A percentile compares a stretch with the other conserved stretches of the same genome.
These are phyloP conservation scores for Phodopus roborovskii DNA, from an alignment of 2,113 vertebrate species.

Conservation along the genomic window DNA sequence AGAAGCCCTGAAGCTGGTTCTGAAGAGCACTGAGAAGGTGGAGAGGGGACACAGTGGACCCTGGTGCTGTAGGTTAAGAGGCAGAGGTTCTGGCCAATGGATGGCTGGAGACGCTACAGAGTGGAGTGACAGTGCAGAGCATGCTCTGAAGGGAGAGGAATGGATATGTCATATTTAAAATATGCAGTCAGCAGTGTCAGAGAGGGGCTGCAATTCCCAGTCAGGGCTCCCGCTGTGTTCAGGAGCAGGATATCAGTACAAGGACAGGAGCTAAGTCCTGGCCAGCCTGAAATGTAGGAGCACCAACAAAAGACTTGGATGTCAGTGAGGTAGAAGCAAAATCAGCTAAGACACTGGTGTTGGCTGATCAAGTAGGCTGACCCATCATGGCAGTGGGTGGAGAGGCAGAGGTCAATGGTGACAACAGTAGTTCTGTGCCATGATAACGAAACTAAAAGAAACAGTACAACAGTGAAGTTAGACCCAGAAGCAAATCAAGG, in stretches of 20 bases:
- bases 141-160: not conserved
- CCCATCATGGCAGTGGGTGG: fast-evolving
- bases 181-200: not conserved
- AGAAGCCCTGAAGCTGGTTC: not conserved
- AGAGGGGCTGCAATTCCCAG: not conserved
- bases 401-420: not conserved
- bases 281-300: not conserved
- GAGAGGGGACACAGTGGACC: not conserved
- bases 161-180: too few species aligned
- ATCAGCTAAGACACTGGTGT: not conserved
- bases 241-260: not conserved
- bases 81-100: not conserved
- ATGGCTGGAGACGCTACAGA: not conserved
- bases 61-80: not conserved
- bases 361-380: not conserved
- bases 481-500: not conserved
- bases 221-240: not conserved
- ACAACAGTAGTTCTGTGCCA: not conserved
- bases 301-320: not conserved
- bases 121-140: fast-evolving
- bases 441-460: not conserved
- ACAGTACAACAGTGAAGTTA: not conserved
- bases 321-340: not conserved
- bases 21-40: not conserved
- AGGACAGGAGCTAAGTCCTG: not conserved